Evolutionary conservation across 2,888 invertebrate species (phyloP), one percentile per base, ranked within the genome.

Genomic region (Blastobasis adustella): DNA sequence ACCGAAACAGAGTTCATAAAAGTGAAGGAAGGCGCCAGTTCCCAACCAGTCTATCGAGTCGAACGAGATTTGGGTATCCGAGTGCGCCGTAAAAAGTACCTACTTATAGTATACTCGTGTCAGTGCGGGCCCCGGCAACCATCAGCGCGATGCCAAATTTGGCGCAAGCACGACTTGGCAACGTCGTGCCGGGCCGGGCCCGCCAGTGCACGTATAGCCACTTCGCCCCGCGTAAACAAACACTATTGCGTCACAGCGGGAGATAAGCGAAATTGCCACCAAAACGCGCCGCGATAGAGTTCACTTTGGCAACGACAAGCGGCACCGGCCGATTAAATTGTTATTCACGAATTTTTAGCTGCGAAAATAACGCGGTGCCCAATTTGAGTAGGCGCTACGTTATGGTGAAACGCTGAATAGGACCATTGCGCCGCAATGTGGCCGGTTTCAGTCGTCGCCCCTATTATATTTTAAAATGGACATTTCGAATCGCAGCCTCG

Each of bases 131-230:
- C 63, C 63, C 71, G 62, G 61, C 61, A 64, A 65, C 73, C 70
- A 74, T 72, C 71, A 73, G 65, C 68, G 63, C 64, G 73, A 66
- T 67, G 71, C 76, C 77, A 76, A 81, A 82, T 82, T 83, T 79
- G 82, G 82, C 79, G 66, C 78, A 78, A 71, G 75, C 76, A 73
- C 76, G 74, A 78, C 73, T 80, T 84, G 84, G 84, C 85, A 81
- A 83, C 83, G 76, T 67, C 69, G 69, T 61, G 63, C 59, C 39
- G 37, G 45, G 37, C 10, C 10, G 23, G 8, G 7, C 36, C 37
- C 9, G 46, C 36, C 6, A 9, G 40, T 10, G 39, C 47, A 10
- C 41, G 39, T 23, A n/a, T 10, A 73, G 64, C 71, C 69, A 76
- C 71, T 76, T 62, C 57, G 66, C 69, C 69, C 69, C 71, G 72